Evolutionary conservation across 2,797 vertebrate genomes (phyloP).

Genomic region (Iguana delicatissima): DNA sequence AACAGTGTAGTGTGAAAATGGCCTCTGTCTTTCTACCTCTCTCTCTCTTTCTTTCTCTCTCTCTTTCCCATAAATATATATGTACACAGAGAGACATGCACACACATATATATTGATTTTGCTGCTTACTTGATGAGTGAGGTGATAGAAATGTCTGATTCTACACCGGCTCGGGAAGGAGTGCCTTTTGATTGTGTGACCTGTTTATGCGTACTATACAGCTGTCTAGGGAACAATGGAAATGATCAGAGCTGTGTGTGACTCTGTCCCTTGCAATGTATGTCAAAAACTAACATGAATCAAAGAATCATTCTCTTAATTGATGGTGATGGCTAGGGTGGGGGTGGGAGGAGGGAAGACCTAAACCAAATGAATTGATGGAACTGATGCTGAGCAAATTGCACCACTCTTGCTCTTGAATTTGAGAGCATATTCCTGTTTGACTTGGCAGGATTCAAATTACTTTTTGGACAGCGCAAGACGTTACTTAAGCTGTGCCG

Average conservation of each 20-base stretch:
- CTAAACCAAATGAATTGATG: slow-evolving; percentile 78
- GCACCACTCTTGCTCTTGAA: slow-evolving; percentile 80
- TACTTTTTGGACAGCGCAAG: slow-evolving; percentile 79
- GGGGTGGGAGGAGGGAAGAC: neutral
- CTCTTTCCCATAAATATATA: neutral
- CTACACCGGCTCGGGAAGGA: neutral
- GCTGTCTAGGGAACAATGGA: slow-evolving; percentile 72
- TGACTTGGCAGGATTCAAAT: slow-evolving; percentile 83
- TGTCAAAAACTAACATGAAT: slow-evolving; percentile 83
- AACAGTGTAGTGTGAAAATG: too few species aligned
- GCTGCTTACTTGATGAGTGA: slow-evolving; percentile 48
- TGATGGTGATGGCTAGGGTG: slow-evolving; percentile 70
- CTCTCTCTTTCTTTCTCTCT: too few species aligned
- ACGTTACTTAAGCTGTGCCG: slow-evolving; percentile 79
- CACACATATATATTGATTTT: slow-evolving; percentile 45
- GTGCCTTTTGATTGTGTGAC: slow-evolving; percentile 67
- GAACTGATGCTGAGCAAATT: slow-evolving; percentile 81
- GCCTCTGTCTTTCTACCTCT: too few species aligned
- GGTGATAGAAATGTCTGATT: slow-evolving; percentile 46
- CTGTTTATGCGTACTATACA: slow-evolving; percentile 77
- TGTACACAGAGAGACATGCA: too few species aligned
- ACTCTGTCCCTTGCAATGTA: slow-evolving; percentile 71
- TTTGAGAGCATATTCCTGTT: slow-evolving; percentile 80
- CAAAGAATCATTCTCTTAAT: slow-evolving; percentile 80
- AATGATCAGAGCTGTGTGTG: slow-evolving; percentile 73